Conservation (phyloP, 2,888 invertebrate species). For the Mesopsocus fuscifrons region DNA sequence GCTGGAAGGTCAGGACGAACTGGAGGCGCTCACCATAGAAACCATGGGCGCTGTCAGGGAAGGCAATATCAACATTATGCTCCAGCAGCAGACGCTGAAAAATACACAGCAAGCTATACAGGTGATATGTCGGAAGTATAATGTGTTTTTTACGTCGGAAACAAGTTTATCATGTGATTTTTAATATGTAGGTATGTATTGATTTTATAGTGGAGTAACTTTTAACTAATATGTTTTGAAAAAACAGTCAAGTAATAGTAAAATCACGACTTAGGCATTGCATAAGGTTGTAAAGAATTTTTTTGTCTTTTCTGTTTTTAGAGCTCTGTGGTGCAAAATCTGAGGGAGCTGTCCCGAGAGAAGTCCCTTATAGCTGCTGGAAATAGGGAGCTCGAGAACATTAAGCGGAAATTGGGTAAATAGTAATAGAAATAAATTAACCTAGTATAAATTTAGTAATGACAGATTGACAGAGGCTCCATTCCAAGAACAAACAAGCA, state of each 20-base stretch:
- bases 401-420: conserved; percentile 32
- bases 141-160: not conserved
- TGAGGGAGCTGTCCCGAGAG: conserved; percentile 34
- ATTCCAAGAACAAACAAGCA: too few relatives aligned
- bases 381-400: conserved; percentile 31
- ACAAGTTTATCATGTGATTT: not conserved
- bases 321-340: conserved; percentile 30
- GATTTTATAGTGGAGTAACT: too few relatives aligned
- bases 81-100: conserved; percentile 32
- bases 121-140: not conserved
- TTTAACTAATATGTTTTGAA: too few relatives aligned
- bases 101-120: conserved; percentile 20
- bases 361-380: conserved; percentile 37
- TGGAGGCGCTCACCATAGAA: conserved; percentile 24
- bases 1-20: conserved; percentile 30
- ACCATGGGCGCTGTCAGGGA: conserved; percentile 22
- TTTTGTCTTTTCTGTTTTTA: not conserved
- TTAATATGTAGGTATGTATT: too few relatives aligned
- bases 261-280: too few relatives aligned
- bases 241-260: too few relatives aligned
- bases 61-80: conserved; percentile 23
- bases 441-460: conserved; percentile 3
- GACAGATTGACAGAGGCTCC: too few relatives aligned
- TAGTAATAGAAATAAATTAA: conserved; percentile 8
- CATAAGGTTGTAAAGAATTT: too few relatives aligned